A percentile compares a stretch with the other conserved stretches of the same genome.
phyloP scores from a whole-genome alignment of 1,140 invertebrate species.

The Aphelenchoides fujianensis region DNA sequence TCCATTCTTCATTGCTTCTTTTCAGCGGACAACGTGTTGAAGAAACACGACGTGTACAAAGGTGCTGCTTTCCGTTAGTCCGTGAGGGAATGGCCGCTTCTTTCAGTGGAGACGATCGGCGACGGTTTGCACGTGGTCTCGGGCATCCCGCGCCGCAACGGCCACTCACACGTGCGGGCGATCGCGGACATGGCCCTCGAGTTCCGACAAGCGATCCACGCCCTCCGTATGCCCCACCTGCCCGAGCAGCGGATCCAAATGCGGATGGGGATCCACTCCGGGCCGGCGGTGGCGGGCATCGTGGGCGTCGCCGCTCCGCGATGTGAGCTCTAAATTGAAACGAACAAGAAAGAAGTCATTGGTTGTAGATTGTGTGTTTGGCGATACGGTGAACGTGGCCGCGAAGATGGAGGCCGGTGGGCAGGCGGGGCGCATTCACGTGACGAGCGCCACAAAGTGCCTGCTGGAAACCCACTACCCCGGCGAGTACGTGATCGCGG shows the following conservation, averaged over 20 bases:
- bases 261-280: slow-evolving; percentile 66
- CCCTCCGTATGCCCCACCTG: slow-evolving; percentile 68
- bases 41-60: slow-evolving; percentile 75
- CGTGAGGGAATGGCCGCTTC: too few species aligned
- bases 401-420: slow-evolving; percentile 78
- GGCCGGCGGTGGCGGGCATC: slow-evolving; percentile 39
- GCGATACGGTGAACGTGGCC: slow-evolving; percentile 87
- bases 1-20: too few species aligned
- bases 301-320: slow-evolving; percentile 63
- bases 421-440: slow-evolving; percentile 13
- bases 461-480: not conserved
- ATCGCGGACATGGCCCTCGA: slow-evolving; percentile 21
- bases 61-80: slow-evolving; percentile 67
- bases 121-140: slow-evolving; percentile 39
- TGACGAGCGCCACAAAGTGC: not conserved
- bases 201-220: slow-evolving; percentile 13
- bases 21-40: slow-evolving; percentile 74
- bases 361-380: slow-evolving; percentile 68
- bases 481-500: not conserved
- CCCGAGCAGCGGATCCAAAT: slow-evolving; percentile 79
- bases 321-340: too few species aligned
- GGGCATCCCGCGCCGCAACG: slow-evolving; percentile 13
- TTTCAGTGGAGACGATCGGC: slow-evolving; percentile 72
- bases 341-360: too few species aligned
- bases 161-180: slow-evolving; percentile 5